Evolutionary conservation across 2,888 invertebrate species (phyloP).

Genomic region (Venusia cambrica): DNA sequence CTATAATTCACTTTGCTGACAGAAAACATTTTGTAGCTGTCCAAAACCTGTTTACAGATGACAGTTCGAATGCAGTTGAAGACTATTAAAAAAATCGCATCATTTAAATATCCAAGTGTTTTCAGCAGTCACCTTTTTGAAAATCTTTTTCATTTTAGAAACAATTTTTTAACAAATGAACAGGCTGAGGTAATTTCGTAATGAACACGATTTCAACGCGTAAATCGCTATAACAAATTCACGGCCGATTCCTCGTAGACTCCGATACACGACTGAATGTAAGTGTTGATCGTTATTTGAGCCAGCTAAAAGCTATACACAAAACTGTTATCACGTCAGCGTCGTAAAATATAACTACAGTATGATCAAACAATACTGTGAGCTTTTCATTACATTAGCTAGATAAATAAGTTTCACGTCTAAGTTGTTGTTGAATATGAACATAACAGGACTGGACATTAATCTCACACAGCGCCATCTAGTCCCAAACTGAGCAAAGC

Average conservation of each 20-base stretch:
- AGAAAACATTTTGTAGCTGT: too few relatives aligned
- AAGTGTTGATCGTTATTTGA: conserved; percentile 47
- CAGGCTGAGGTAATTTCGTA: not conserved
- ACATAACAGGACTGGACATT: too few relatives aligned
- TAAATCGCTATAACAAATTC: conserved; percentile 9
- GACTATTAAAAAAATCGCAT: too few relatives aligned
- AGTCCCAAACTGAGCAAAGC: too few relatives aligned
- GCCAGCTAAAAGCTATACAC: conserved; percentile 54
- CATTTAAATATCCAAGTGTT: too few relatives aligned
- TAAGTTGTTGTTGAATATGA: too few relatives aligned
- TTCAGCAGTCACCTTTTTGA: conserved; percentile 19
- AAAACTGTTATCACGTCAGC: conserved; percentile 58
- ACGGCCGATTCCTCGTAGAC: conserved; percentile 31
- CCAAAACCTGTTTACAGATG: too few relatives aligned
- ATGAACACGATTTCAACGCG: conserved; percentile 1
- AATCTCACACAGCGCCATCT: too few relatives aligned
- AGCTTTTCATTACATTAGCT: conserved; percentile 31
- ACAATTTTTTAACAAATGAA: conserved; percentile 16
- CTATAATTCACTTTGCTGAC: too few relatives aligned
- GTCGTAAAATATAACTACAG: conserved; percentile 60
- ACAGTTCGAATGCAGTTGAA: too few relatives aligned
- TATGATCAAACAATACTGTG: conserved; percentile 33
- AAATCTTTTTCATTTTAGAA: conserved; percentile 27
- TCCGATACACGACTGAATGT: conserved; percentile 53
- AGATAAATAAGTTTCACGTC: too few relatives aligned